Conservation (phyloP, 2,888 invertebrate genomes). For the Cataglyphis cursor region DNA sequence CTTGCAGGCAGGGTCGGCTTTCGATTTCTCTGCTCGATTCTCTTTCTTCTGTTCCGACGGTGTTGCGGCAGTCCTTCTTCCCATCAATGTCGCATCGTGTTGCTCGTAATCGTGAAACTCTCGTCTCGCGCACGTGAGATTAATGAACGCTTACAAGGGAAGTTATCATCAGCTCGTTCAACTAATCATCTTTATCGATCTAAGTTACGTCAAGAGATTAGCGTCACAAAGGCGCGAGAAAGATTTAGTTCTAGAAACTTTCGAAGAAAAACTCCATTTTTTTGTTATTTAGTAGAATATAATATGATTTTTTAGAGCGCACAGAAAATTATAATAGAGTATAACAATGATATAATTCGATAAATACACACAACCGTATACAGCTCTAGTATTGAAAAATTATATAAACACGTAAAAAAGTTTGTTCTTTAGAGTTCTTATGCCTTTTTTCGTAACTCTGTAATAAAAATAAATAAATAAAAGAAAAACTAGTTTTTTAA, state of each 20-base stretch:
- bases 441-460: neutral
- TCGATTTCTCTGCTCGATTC: conserved; percentile 54
- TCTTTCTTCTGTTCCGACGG: conserved; percentile 33
- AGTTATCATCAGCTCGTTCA: conserved; percentile 32
- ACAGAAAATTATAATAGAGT: neutral
- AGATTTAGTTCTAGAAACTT: neutral
- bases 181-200: conserved; percentile 35
- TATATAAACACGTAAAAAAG: neutral
- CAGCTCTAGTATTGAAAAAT: neutral
- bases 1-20: conserved; percentile 70
- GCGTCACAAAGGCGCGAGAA: conserved; percentile 6
- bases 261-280: neutral
- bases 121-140: conserved; percentile 18
- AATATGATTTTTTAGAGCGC: neutral
- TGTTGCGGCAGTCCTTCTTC: conserved; percentile 49
- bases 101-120: conserved; percentile 22
- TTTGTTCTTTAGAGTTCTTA: neutral
- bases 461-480: neutral
- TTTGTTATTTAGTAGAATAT: neutral
- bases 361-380: neutral
- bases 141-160: conserved; percentile 14
- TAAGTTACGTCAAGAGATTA: conserved; percentile 23
- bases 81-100: conserved; percentile 49
- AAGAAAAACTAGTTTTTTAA: neutral
- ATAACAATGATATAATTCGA: neutral